Conservation (phyloP, 2,113 vertebrate genomes). For the Ammodramus savannarum region DNA sequence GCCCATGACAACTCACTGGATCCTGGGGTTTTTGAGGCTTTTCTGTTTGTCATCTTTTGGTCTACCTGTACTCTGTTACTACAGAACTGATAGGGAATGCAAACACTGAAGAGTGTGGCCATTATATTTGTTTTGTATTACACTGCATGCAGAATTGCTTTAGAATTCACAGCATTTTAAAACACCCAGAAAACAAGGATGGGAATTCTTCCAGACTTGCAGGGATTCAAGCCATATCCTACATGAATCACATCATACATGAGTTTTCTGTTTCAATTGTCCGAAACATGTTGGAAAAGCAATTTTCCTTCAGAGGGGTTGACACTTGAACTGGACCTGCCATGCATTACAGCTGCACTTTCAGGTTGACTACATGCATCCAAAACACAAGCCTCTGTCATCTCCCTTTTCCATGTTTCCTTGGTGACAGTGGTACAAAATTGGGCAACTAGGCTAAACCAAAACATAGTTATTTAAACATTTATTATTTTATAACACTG, state of each 20-base stretch:
- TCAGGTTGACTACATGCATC: neutral
- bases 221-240: neutral
- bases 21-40: neutral
- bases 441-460: neutral
- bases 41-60: neutral
- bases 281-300: neutral
- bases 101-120: neutral
- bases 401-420: neutral
- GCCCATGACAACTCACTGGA: neutral
- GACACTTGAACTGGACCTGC: neutral
- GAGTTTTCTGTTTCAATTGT: neutral
- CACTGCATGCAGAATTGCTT: neutral
- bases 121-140: neutral
- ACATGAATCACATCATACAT: neutral
- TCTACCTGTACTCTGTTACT: neutral
- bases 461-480: constrained; percentile 30
- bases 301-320: neutral
- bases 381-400: neutral
- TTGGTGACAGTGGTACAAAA: neutral
- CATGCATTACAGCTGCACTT: neutral
- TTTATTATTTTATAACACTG: constrained; percentile 29
- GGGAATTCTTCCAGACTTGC: neutral
- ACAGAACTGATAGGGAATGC: neutral
- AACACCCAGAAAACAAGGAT: neutral
- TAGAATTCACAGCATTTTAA: neutral